Percentiles rank a stretch among this genome's conserved stretches.
Conservation (phyloP, 2,113 vertebrate species). For the Gambusia affinis region DNA sequence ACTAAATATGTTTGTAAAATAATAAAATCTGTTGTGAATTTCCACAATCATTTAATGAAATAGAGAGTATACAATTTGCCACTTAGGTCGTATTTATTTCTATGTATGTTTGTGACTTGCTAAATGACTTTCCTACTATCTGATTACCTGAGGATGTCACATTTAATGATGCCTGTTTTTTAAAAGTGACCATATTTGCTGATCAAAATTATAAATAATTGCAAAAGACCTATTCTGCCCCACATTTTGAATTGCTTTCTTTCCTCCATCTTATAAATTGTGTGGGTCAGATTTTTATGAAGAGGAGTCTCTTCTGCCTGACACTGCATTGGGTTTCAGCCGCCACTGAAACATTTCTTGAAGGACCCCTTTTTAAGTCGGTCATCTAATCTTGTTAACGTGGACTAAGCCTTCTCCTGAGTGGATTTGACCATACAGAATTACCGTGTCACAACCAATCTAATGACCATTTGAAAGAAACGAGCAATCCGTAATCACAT, state of each 20-base stretch:
- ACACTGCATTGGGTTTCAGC: not conserved
- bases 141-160: no score
- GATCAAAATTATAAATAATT: no score
- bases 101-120: no score
- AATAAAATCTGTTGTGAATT: no score
- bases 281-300: not conserved
- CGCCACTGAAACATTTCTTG: not conserved
- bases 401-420: conserved; percentile 1
- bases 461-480: not conserved
- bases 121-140: no score
- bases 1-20: no score
- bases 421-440: conserved; percentile 1
- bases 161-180: no score
- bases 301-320: not conserved
- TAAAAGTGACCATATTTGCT: no score
- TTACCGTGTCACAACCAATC: not conserved
- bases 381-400: conserved; percentile 10
- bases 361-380: not conserved
- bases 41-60: no score
- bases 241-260: not conserved
- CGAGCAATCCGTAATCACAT: not conserved
- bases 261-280: not conserved
- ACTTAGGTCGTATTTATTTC: no score
- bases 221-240: no score
- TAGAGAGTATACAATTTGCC: no score